Evolutionary conservation across 2,797 vertebrate genomes (phyloP), one percentile per base, ranked within the genome.

Genomic region (Notolepis coatsorum): DNA sequence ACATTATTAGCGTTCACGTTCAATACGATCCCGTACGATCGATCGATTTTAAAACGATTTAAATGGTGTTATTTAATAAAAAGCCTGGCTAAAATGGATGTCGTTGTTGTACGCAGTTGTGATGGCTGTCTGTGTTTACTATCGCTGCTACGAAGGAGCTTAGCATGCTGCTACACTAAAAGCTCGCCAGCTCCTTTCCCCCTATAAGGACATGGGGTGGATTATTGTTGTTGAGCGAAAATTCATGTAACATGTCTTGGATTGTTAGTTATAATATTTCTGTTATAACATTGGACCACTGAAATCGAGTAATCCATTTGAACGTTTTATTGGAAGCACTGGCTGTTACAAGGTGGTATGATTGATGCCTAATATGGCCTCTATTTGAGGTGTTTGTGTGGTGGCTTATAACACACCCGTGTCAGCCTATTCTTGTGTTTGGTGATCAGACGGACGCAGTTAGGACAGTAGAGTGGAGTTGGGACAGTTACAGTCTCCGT

Each of bases 81-180:
- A 73, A 74, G 65, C 28, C 30, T 42, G 41, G 18, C 57, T 75
- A 85, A 86, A 75, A 85, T 85, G 80, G 79, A 71, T 82, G 80
- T 65, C 77, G 68, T 72, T 82, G 80, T 65, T 76, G 68, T 72
- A 65, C 60, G 61, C 73, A 74, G 71, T 84, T 71, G 75, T 81
- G 85, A 78, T 82, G 69, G 77, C 82, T 88, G 79, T n/a, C n/a
- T 73, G 12, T 49, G 49, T 92, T 90, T 89, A 90, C 85, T 85
- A 84, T 25, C 66, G 68, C 57, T 50, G 71, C 69, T 43, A 61
- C n/a, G n/a, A n/a, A n/a, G n/a, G n/a, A n/a, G 74, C 67, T 68
- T 73, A 69, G 68, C 68, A 52, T 61, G 49, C 28, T 45, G 42
- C 54, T 60, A 70, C 51, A 10, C 54, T 60, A 70, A 49, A 10